phyloP scores from a whole-genome alignment of 2,888 invertebrate species.

The Odontocolon sp. region DNA sequence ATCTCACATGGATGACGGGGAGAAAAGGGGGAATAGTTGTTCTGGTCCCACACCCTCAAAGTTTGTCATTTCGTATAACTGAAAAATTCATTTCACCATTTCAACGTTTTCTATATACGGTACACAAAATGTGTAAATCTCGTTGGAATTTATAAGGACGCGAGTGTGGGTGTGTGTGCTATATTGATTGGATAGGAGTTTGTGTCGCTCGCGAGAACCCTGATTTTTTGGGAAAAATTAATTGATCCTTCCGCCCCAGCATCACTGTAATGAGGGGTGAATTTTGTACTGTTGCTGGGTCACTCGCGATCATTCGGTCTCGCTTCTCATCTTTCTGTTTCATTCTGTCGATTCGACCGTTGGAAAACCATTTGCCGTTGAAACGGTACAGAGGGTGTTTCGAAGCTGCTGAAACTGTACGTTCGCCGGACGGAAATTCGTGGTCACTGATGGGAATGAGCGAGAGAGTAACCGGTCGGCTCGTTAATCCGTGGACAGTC shows the following conservation, averaged over 20 bases:
- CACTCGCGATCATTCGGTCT: not conserved
- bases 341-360: conserved; percentile 19
- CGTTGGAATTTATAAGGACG: conserved; percentile 12
- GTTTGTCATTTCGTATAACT: conserved; percentile 59
- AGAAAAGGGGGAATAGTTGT: conserved; percentile 1
- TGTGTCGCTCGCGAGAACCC: conserved; percentile 41
- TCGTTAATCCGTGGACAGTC: conserved; percentile 57
- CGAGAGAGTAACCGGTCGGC: conserved; percentile 21
- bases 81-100: conserved; percentile 58
- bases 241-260: conserved; percentile 48
- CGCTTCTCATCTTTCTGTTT: not conserved
- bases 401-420: conserved; percentile 18
- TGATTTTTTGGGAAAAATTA: conserved; percentile 59
- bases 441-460: conserved; percentile 29
- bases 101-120: conserved; percentile 5
- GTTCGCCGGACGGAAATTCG: conserved; percentile 31
- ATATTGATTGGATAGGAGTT: conserved; percentile 43
- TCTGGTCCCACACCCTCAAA: conserved; percentile 36
- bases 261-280: conserved; percentile 32
- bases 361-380: conserved; percentile 31
- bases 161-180: conserved; percentile 14
- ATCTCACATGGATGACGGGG: conserved; percentile 18
- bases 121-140: conserved; percentile 27
- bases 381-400: conserved; percentile 15
- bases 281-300: not conserved